phyloP scores from a whole-genome alignment of 2,113 vertebrate genomes.

The Poeciliopsis prolifica region DNA sequence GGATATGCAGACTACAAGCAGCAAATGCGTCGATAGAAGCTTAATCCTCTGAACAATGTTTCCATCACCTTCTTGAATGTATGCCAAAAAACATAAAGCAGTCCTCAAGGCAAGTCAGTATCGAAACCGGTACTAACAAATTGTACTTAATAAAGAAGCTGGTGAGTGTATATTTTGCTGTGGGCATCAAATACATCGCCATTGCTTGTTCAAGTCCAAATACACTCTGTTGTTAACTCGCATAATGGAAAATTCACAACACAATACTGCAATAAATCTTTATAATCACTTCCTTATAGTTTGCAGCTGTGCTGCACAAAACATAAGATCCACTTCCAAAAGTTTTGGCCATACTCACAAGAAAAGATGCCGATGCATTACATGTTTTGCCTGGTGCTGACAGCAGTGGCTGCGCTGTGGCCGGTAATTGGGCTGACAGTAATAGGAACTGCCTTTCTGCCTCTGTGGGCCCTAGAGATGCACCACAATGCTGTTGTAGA shows the following conservation, averaged over 20 bases:
- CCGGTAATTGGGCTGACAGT: conserved; percentile 74
- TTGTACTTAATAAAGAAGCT: neutral
- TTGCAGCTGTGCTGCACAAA: conserved; percentile 17
- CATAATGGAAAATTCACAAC: conserved; percentile 9
- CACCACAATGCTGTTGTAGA: conserved; percentile 51
- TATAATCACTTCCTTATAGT: conserved; percentile 18
- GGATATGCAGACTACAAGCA: no score
- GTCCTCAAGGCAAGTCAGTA: no score
- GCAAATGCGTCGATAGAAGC: no score
- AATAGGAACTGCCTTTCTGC: conserved; percentile 74
- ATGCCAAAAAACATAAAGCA: no score
- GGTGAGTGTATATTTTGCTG: conserved; percentile 3
- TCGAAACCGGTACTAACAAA: no score
- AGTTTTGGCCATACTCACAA: conserved; percentile 49
- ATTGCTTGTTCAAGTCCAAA: neutral
- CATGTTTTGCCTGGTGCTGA: conserved; percentile 60
- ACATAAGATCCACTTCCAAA: conserved; percentile 10
- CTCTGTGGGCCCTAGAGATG: conserved; percentile 58
- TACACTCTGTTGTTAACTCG: conserved; percentile 19
- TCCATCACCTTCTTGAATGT: no score
- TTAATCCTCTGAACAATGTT: no score
- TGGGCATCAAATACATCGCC: neutral
- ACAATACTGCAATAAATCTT: conserved; percentile 17
- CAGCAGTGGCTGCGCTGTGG: conserved; percentile 67
- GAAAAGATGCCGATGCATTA: conserved; percentile 47